Evolutionary conservation across 2,113 vertebrate genomes (phyloP).

Genomic region (Dromaius novaehollandiae): DNA sequence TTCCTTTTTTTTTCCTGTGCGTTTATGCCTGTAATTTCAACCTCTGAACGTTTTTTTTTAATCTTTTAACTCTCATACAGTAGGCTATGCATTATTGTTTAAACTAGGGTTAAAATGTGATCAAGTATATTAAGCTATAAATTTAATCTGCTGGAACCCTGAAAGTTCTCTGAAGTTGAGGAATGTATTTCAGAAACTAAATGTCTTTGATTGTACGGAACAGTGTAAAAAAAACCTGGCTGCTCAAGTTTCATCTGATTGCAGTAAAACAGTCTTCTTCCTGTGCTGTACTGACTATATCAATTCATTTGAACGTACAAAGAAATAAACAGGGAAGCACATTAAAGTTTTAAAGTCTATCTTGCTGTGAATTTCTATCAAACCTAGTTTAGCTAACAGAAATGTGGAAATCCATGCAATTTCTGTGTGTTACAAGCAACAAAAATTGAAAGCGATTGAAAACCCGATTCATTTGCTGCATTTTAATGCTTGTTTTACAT

Average conservation of each 20-base stretch:
- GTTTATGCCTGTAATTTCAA: neutral
- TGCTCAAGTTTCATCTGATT: neutral
- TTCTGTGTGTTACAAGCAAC: neutral
- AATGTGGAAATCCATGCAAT: neutral
- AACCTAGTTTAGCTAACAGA: neutral
- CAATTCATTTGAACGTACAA: rapidly evolving
- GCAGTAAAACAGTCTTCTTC: neutral
- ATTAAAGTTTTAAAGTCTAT: neutral
- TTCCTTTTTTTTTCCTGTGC: neutral
- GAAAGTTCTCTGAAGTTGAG: neutral
- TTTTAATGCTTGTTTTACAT: neutral
- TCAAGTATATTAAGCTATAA: neutral
- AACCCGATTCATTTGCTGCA: neutral
- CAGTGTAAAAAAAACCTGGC: neutral
- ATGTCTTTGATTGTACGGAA: neutral
- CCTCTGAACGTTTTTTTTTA: neutral
- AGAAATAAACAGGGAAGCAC: neutral
- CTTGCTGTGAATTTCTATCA: neutral
- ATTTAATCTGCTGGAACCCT: neutral
- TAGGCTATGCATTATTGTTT: neutral
- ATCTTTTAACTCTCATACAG: neutral
- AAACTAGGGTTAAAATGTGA: neutral
- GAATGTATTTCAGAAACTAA: neutral
- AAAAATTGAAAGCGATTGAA: neutral
- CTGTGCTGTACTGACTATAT: neutral